Evolutionary conservation across 2,888 invertebrate species (phyloP).

Genomic region (Pimpla rufipes): DNA sequence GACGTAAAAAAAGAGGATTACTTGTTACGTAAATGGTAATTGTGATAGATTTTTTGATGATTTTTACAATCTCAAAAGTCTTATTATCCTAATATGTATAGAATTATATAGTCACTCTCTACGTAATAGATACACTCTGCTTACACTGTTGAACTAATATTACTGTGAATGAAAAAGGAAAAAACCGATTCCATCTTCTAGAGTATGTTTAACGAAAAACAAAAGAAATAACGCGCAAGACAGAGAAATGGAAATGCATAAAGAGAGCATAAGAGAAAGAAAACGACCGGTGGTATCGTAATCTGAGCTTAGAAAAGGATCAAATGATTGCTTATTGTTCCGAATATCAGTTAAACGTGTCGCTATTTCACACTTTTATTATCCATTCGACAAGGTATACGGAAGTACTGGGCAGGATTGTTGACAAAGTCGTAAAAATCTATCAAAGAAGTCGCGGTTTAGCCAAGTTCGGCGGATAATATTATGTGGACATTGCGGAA

Average conservation of each 20-base stretch:
- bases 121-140: constrained; percentile 87
- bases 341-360: constrained; percentile 62
- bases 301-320: constrained; percentile 72
- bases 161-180: constrained; percentile 49
- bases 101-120: constrained; percentile 85
- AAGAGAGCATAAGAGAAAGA: constrained; percentile 56
- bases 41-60: constrained; percentile 90
- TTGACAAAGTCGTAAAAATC: constrained; percentile 33
- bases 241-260: constrained; percentile 27
- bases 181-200: constrained; percentile 52
- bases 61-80: constrained; percentile 89
- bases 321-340: constrained; percentile 71
- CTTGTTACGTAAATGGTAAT: constrained; percentile 86
- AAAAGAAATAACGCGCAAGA: constrained; percentile 35
- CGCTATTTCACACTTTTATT: constrained; percentile 68
- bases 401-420: constrained; percentile 50
- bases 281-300: constrained; percentile 64
- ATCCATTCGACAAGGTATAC: constrained; percentile 57
- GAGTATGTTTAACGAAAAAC: constrained; percentile 52
- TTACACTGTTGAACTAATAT: constrained; percentile 88
- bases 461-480: constrained; percentile 29
- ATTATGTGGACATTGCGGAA: constrained; percentile 30
- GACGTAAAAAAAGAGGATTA: constrained; percentile 79
- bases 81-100: constrained; percentile 86
- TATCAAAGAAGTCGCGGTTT: constrained; percentile 51